Base-by-base conservation (phyloP, 2,888 invertebrate species). In the Phyllotreta striolata region DNA sequence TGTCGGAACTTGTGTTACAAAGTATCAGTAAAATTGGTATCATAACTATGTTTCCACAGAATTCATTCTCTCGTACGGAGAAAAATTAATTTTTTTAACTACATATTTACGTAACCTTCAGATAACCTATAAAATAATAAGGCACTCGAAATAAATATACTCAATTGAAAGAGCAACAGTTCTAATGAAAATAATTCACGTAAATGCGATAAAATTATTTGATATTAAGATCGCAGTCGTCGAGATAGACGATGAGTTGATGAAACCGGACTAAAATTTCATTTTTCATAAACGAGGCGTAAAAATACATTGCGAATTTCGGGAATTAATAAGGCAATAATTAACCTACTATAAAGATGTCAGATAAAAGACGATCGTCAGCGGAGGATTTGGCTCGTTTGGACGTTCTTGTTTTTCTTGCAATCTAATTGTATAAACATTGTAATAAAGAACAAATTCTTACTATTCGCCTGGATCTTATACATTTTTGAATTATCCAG, bases 391-490 rank as follows among this genome's bases (percentile, higher is more conserved):
- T 49, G 49, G 49, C 49, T 49, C 49, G 35, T 49, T 49, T 35
- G 49, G 7, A 49, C 49, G 49, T 49, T 49, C 35, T 49, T 49
- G 37, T 49, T 49, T 49, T 49, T 49, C 49, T 49, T 49, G 49
- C 35, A 24, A 49, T 6, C 35, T 49, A 37, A 49, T 49, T 49
- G n/a, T 49, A 12, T 49, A 49, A 49, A 49, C 49, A 49, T n/a
- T 1, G 49, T 35, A 2, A 10, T 49, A 49, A 49, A 47, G 37
- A 49, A 35, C 10, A 35, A 35, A 10, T 49, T 37, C 35, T 35
- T 49, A 35, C 49, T 49, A 10, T 3, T 35, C 12, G 34, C 34
- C 34, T 9, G 14, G 12, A 49, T 49, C 35, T 49, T 49, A 10
- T 34, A 49, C 49, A 49, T 9, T 35, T n/a, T n/a, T 35, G 10